Percentiles rank a stretch among this genome's conserved stretches.
phyloP scores from a whole-genome alignment of 2,888 invertebrate genomes.

The Apomyelois bistriatella region DNA sequence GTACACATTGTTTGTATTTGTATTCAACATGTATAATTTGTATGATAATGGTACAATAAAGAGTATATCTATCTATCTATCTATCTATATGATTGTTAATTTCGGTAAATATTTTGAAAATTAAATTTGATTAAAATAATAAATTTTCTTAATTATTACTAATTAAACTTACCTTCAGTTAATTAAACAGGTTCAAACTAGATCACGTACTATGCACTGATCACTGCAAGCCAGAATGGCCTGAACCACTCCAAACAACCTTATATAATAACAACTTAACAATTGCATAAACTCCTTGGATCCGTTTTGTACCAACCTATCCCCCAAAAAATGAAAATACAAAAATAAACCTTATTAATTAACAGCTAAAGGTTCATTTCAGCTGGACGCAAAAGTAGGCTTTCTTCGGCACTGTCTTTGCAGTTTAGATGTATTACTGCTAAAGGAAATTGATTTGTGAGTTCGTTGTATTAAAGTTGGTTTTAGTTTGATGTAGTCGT shows the following conservation, averaged over 20 bases:
- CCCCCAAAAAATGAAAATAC: conserved; percentile 14
- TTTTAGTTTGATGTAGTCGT: conserved; percentile 27
- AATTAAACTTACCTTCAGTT: conserved; percentile 41
- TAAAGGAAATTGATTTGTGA: conserved; percentile 30
- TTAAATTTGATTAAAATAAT: too few relatives aligned
- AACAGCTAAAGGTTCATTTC: conserved; percentile 19
- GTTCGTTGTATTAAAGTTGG: conserved; percentile 21
- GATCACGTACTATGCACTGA: conserved; percentile 63
- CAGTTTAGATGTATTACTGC: conserved; percentile 21
- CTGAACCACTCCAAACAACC: conserved; percentile 50
- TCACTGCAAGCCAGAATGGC: conserved; percentile 58
- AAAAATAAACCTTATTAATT: conserved; percentile 18
- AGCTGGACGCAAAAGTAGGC: conserved; percentile 13
- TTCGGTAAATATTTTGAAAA: too few relatives aligned
- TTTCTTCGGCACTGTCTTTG: conserved; percentile 25
- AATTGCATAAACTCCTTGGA: conserved; percentile 72
- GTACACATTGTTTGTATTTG: too few relatives aligned
- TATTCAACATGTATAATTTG: too few relatives aligned
- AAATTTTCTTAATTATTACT: background rate
- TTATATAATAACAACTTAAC: conserved; percentile 78
- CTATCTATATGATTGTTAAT: too few relatives aligned
- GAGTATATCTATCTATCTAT: too few relatives aligned
- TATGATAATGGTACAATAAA: too few relatives aligned
- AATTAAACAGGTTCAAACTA: conserved; percentile 31
- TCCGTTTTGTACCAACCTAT: conserved; percentile 47